A percentile compares a stretch with the other conserved stretches of the same genome.
These are phyloP conservation scores for Zaprionus inermis DNA, from an alignment of 1,140 invertebrate species.

Conservation along the genomic window DNA sequence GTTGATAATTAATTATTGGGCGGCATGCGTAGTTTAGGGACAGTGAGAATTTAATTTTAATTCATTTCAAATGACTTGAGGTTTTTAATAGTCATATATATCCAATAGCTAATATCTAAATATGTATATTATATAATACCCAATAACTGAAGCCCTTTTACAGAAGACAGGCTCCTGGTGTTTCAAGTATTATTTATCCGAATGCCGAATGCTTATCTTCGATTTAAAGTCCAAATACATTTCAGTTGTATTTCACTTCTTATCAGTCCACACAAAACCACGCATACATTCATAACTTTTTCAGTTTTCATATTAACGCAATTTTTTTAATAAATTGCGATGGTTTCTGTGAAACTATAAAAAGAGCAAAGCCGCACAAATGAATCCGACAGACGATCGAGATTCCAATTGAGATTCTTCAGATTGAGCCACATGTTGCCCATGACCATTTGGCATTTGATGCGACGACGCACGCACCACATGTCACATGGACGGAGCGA, in stretches of 20 bases:
- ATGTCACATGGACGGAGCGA: conserved; percentile 1
- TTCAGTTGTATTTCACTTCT: conserved; percentile 1
- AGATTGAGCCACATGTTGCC: conserved; percentile 42
- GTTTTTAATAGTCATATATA: too few species aligned
- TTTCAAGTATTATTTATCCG: neutral
- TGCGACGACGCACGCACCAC: conserved; percentile 7
- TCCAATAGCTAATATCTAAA: too few species aligned
- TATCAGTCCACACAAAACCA: conserved; percentile 2
- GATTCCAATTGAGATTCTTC: conserved; percentile 7
- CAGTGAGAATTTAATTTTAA: too few species aligned
- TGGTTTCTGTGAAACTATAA: conserved; percentile 33
- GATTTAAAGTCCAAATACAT: neutral
- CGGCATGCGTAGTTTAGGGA: too few species aligned
- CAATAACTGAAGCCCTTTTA: too few species aligned
- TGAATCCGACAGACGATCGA: neutral
- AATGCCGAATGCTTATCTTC: conserved; percentile 1
- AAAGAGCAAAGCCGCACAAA: conserved; percentile 3
- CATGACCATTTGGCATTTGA: conserved; percentile 25
- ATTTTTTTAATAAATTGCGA: conserved; percentile 25
- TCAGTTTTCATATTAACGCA: conserved; percentile 10
- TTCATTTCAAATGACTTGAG: too few species aligned
- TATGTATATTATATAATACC: too few species aligned
- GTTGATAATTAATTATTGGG: too few species aligned
- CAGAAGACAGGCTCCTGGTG: neutral
- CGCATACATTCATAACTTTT: neutral